phyloP scores from a whole-genome alignment of 2,113 vertebrate species.

The Dipodomys merriami region DNA sequence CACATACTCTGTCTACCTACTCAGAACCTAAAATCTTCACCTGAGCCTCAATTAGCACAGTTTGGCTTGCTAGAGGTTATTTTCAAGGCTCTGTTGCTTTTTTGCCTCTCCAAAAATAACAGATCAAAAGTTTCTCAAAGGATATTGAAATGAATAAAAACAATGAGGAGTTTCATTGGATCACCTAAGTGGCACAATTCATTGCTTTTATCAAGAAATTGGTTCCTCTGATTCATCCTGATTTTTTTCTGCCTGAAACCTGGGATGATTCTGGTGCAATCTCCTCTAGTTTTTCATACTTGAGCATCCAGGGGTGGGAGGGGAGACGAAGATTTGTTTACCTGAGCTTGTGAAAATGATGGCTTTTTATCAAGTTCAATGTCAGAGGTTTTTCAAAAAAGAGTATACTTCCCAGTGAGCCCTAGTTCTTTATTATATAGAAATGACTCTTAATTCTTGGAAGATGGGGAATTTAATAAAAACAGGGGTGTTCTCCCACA shows the following conservation, averaged over 20 bases:
- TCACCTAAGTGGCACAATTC: background rate
- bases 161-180: background rate
- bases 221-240: background rate
- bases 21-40: background rate
- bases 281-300: conserved; percentile 64
- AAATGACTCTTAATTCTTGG: conserved; percentile 75
- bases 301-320: conserved; percentile 47
- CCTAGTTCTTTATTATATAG: conserved; percentile 69
- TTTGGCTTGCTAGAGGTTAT: background rate
- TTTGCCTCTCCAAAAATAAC: background rate
- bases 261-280: background rate
- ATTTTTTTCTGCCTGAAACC: conserved; percentile 63
- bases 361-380: conserved; percentile 82
- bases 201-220: conserved; percentile 20
- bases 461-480: conserved; percentile 71
- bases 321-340: conserved; percentile 51
- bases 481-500: conserved; percentile 15
- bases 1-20: background rate
- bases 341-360: conserved; percentile 80
- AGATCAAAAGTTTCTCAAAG: background rate
- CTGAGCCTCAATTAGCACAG: conserved; percentile 10
- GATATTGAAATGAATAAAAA: conserved; percentile 2
- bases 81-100: background rate
- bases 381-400: conserved; percentile 75
- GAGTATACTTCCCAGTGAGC: conserved; percentile 65